Percentiles rank a stretch among this genome's conserved stretches.
These are phyloP conservation scores for Leptodactylus fallax DNA, from an alignment of 2,797 vertebrate genomes.

Conservation along the genomic window DNA sequence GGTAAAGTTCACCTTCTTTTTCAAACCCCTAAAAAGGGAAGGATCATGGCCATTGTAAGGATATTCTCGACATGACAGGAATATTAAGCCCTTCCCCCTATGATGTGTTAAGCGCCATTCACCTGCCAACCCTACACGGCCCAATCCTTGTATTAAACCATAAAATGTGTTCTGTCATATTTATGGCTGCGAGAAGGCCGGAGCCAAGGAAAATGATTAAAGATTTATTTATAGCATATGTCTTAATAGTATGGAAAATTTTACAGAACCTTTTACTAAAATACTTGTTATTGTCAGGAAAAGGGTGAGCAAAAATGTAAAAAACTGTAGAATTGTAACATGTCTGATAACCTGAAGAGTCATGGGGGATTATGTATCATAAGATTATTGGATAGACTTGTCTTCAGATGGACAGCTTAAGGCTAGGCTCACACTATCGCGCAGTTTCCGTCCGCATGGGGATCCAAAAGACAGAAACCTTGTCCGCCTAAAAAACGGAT, in stretches of 20 bases:
- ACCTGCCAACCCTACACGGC: neutral
- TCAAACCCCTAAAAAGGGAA: neutral
- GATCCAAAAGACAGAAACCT: no score
- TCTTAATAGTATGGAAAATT: neutral
- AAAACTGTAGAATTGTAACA: neutral
- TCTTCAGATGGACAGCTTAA: neutral
- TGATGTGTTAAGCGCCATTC: slow-evolving; percentile 11
- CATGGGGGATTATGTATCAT: neutral
- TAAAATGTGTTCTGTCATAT: neutral
- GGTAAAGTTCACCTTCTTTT: neutral
- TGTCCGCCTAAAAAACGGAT: no score
- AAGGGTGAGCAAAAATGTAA: neutral
- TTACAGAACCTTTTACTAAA: neutral
- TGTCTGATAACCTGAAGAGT: neutral
- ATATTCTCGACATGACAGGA: neutral
- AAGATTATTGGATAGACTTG: neutral
- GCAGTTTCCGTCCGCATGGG: no score
- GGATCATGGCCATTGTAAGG: neutral
- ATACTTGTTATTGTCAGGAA: neutral
- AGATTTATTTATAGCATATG: neutral
- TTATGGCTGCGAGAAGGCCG: neutral
- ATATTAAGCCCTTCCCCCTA: neutral
- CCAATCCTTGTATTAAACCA: neutral
- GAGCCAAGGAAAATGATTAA: slow-evolving; percentile 4
- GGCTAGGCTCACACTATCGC: neutral